Percentiles rank a stretch among this genome's conserved stretches.
These are phyloP conservation scores for Cercocebus atys DNA, from an alignment of 2,113 vertebrate genomes.

Conservation along the genomic window DNA sequence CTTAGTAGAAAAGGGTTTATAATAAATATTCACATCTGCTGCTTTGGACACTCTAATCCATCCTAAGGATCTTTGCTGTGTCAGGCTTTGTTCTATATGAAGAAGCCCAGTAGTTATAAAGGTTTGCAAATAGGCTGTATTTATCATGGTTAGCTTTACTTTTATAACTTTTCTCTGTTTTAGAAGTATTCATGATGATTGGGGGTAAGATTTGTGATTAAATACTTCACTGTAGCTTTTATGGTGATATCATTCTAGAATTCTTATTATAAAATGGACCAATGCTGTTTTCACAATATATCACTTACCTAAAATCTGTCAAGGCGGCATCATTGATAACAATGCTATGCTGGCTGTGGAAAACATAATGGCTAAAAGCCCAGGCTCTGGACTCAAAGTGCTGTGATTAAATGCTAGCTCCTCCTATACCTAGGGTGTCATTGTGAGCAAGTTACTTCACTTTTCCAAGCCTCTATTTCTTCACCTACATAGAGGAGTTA, in stretches of 20 bases:
- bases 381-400: neutral
- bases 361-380: neutral
- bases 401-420: neutral
- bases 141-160: conserved; percentile 84
- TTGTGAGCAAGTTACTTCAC: neutral
- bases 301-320: neutral
- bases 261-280: conserved; percentile 43
- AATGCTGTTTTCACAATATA: conserved; percentile 9
- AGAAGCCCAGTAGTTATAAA: conserved; percentile 80
- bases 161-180: conserved; percentile 67
- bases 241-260: neutral
- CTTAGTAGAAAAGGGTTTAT: conserved; percentile 78
- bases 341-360: neutral
- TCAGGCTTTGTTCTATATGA: conserved; percentile 87
- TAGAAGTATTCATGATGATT: conserved; percentile 56
- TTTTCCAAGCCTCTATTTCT: neutral
- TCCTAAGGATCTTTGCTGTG: conserved; percentile 86
- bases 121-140: conserved; percentile 83
- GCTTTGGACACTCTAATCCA: conserved; percentile 87
- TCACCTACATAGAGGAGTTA: neutral
- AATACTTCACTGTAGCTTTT: conserved; percentile 54
- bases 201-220: conserved; percentile 48
- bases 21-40: conserved; percentile 89
- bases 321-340: conserved; percentile 25
- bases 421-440: neutral